Percentiles rank a stretch among this genome's conserved stretches.
phyloP scores from a whole-genome alignment of 2,888 invertebrate genomes.

The Microctonus hyperodae region DNA sequence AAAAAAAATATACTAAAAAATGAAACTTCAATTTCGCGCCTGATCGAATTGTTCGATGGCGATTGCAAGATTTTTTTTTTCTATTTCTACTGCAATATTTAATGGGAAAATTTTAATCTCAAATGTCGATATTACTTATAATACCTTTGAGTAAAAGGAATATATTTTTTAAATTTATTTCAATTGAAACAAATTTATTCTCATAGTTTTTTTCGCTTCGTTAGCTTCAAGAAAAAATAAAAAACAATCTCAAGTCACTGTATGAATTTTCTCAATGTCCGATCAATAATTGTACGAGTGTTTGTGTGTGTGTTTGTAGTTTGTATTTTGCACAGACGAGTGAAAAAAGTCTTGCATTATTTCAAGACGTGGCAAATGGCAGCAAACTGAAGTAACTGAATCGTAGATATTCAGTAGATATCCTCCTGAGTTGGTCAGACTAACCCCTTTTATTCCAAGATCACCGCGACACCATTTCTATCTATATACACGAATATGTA shows the following conservation, averaged over 20 bases:
- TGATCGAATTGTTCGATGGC: background rate
- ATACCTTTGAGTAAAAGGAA: too few species aligned
- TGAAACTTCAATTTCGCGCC: background rate
- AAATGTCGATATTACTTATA: too few species aligned
- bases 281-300: too few species aligned
- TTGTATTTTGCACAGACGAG: background rate
- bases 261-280: too few species aligned
- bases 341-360: background rate
- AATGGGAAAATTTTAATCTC: background rate
- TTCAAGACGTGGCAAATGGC: background rate
- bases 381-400: background rate
- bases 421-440: background rate
- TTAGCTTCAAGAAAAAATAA: too few species aligned
- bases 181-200: too few species aligned
- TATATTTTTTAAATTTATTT: too few species aligned
- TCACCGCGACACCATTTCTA: background rate
- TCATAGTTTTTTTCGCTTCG: too few species aligned
- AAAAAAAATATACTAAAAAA: background rate
- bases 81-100: background rate
- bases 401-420: background rate
- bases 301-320: too few species aligned
- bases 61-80: background rate
- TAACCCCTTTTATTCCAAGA: background rate
- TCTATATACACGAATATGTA: background rate
- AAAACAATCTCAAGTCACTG: too few species aligned